Evolutionary conservation across 1,140 invertebrate species (phyloP), one percentile per base, ranked within the genome.

Genomic region (Cydia strobilella): DNA sequence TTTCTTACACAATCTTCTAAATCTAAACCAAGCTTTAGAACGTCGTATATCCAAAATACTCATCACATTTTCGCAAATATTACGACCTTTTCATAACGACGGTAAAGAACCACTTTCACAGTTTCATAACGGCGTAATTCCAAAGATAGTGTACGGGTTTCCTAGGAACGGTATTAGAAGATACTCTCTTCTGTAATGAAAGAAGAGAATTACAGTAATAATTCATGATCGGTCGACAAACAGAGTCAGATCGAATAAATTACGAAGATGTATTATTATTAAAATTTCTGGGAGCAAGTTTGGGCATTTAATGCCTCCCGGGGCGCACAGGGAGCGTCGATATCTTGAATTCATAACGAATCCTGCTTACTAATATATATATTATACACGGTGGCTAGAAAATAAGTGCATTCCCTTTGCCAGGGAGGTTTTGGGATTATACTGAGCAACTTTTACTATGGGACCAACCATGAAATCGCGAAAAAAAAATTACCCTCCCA

Each of bases 201-300:
- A 23, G 7, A 10, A 12, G 15, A 59, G 54, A 23, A 23, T 51
- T 23, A 59, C 51, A 25, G 20, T 31, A 10, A 72, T 79, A 79
- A 76, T 73, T 79, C 78, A 79, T 72, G 77, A 75, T 75, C 72
- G 72, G 69, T 78, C 73, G 69, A 74, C 74, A 74, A 77, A 77
- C 77, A 76, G 62, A 74, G 79, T 77, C 74, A 77, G 73, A 81
- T 79, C 81, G 74, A 83, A 84, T 85, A 84, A 85, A 85, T 85
- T 85, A 84, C 76, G 80, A 85, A 85, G 84, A 85, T 85, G 82
- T 85, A 85, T 85, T 85, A 81, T 84, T 85, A 85, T 85, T 85
- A 85, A 85, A 85, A 85, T 85, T 85, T 69, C 65, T 82, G 77
- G 81, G 79, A 78, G 76, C 63, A 85, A 85, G 79, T 84, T 85